Conservation (phyloP, 2,888 invertebrate genomes). For the Cephonodes hylas region DNA sequence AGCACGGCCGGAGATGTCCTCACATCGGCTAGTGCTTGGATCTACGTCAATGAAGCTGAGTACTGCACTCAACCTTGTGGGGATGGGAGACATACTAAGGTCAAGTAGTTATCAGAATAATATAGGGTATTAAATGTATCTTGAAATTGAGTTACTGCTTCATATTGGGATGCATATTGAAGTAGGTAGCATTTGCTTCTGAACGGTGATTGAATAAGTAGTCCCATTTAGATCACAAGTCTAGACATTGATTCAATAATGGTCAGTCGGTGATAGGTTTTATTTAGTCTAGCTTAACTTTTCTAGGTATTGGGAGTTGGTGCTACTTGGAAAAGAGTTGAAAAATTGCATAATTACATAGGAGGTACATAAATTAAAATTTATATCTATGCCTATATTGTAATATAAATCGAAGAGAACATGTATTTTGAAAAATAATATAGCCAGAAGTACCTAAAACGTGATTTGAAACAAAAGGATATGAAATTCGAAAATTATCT, state of each 20-base stretch:
- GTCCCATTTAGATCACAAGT: too few relatives aligned
- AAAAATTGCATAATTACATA: conserved; percentile 35
- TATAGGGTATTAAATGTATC: too few relatives aligned
- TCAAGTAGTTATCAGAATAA: conserved; percentile 14
- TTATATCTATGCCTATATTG: not conserved
- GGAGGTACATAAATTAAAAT: conserved; percentile 2
- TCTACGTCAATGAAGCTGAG: conserved; percentile 81
- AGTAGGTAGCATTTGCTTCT: too few relatives aligned
- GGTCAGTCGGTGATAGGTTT: too few relatives aligned
- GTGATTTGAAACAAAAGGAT: too few relatives aligned
- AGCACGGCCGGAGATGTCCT: conserved; percentile 83
- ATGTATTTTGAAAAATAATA: not conserved
- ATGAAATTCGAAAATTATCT: not conserved
- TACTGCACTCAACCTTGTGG: conserved; percentile 79
- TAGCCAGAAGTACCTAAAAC: too few relatives aligned
- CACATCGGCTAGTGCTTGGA: conserved; percentile 81
- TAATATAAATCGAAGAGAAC: not conserved
- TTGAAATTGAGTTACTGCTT: too few relatives aligned
- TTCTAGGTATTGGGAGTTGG: conserved; percentile 61
- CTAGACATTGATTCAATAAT: too few relatives aligned
- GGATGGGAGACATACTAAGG: conserved; percentile 78
- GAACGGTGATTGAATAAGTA: too few relatives aligned
- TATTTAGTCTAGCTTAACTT: not conserved
- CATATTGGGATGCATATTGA: too few relatives aligned
- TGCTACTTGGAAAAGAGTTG: conserved; percentile 61